These are phyloP conservation scores for Automeris io DNA, from an alignment of 2,888 invertebrate genomes.

Conservation along the genomic window DNA sequence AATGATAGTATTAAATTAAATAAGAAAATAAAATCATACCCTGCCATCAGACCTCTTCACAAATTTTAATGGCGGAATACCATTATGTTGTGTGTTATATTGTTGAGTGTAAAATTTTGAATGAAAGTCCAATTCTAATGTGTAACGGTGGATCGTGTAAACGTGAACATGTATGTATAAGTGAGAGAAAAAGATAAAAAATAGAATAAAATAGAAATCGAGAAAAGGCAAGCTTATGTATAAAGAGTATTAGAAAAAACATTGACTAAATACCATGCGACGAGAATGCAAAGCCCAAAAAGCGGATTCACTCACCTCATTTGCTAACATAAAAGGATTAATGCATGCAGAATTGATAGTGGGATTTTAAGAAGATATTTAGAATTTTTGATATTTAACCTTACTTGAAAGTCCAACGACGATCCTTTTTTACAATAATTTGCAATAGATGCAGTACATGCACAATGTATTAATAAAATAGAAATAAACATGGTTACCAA, in stretches of 20 bases:
- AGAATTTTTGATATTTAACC: slow-evolving; percentile 52
- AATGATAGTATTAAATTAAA: slow-evolving; percentile 10
- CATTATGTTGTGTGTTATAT: slow-evolving; percentile 46
- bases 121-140: slow-evolving; percentile 53
- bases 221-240: slow-evolving; percentile 59
- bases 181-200: slow-evolving; percentile 56
- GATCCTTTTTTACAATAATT: slow-evolving; percentile 62
- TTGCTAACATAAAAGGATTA: slow-evolving; percentile 21
- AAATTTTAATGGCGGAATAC: slow-evolving; percentile 30
- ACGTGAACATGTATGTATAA: slow-evolving; percentile 39
- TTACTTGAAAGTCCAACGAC: slow-evolving; percentile 75
- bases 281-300: slow-evolving; percentile 54
- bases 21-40: slow-evolving; percentile 56
- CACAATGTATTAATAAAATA: slow-evolving; percentile 39
- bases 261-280: slow-evolving; percentile 50
- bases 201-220: slow-evolving; percentile 31
- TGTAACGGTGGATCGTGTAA: slow-evolving; percentile 42
- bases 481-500: slow-evolving; percentile 30
- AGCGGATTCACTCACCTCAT: slow-evolving; percentile 52
- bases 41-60: slow-evolving; percentile 66
- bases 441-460: slow-evolving; percentile 48
- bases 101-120: slow-evolving; percentile 72
- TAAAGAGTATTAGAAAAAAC: slow-evolving; percentile 32
- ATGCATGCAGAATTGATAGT: slow-evolving; percentile 50
- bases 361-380: slow-evolving; percentile 44